Evolutionary conservation across 2,797 vertebrate species (phyloP), one percentile per base, ranked within the genome.

Genomic region (Lacerta agilis): DNA sequence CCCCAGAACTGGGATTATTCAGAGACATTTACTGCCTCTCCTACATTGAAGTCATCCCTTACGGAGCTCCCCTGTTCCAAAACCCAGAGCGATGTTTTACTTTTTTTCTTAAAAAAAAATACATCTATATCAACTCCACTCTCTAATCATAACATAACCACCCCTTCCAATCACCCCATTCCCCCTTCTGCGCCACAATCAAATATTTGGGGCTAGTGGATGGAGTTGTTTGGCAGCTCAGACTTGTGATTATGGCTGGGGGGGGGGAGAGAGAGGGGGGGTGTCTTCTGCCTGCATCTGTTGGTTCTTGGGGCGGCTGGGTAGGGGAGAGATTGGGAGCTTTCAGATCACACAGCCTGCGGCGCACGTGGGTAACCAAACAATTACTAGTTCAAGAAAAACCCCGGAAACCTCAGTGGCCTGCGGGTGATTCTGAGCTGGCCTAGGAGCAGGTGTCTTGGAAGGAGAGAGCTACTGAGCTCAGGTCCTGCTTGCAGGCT

Each of bases 301-400:
- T 17, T 9, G 0, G 20, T 25, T 20, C 72, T 38, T 18, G 61
- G 20, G 61, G 20, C 20, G 20, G 3, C 17, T 2, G 58, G 6
- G 38, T 3, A 8, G 20, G 2, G 55, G n/a, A 4, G 7, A 45
- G 38, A 11, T 3, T 2, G 11, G 0, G 20, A 36, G 43, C 8
- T 27, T 41, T 11, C 2, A 1, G 29, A 55, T 10, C 1, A 23
- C 20, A 18, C 20, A 18, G 23, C 77, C 43, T 55, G 66, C 4
- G 15, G 64, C 1, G n/a, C 33, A 18, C 1, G 13, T 27, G 18
- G 4, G 38, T 33, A 38, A 45, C 4, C 8, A 10, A 3, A 27
- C 38, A 61, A 89, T 85, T 89, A 77, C 87, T 27, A 23, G 3
- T 5, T 85, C 10, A 20, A 23, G 76, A 80, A 85, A 89, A 89